Evolutionary conservation across 2,888 invertebrate genomes (phyloP).

Genomic region (Epiblema foenella): DNA sequence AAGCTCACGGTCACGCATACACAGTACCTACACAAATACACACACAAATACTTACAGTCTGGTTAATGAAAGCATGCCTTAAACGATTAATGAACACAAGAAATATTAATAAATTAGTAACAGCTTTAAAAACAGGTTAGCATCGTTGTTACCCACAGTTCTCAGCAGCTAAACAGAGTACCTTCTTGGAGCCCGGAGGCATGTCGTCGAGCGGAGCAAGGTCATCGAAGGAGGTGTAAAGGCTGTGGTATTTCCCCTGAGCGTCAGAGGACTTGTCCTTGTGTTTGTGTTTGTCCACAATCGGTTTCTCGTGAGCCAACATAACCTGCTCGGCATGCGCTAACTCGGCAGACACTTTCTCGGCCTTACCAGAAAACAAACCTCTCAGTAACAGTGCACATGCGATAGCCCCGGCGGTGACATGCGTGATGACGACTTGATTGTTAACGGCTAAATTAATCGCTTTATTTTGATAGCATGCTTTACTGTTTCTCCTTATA

Average conservation of each 20-base stretch:
- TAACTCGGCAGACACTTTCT: conserved; percentile 81
- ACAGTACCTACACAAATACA: conserved; percentile 3
- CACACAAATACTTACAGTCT: conserved; percentile 37
- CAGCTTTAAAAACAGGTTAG: conserved; percentile 43
- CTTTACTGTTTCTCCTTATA: neutral
- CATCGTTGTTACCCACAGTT: conserved; percentile 40
- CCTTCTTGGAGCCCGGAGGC: conserved; percentile 74
- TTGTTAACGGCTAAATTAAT: conserved; percentile 31
- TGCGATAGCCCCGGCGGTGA: conserved; percentile 52
- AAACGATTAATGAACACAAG: conserved; percentile 45
- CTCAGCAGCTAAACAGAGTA: conserved; percentile 60
- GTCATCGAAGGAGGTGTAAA: conserved; percentile 77
- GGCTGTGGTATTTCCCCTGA: conserved; percentile 74
- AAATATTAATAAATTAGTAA: conserved; percentile 43
- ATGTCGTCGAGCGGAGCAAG: conserved; percentile 74
- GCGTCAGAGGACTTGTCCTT: conserved; percentile 58
- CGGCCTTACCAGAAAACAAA: conserved; percentile 83
- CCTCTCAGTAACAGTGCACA: conserved; percentile 70
- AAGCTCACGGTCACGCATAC: neutral
- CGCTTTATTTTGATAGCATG: conserved; percentile 19
- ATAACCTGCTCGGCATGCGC: conserved; percentile 83
- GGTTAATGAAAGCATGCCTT: conserved; percentile 48
- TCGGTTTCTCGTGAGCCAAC: conserved; percentile 80
- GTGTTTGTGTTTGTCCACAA: conserved; percentile 70
- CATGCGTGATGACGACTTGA: conserved; percentile 52